These are phyloP conservation scores for Cyphomyrmex costatus DNA, from an alignment of 1,140 invertebrate genomes.

Conservation along the genomic window DNA sequence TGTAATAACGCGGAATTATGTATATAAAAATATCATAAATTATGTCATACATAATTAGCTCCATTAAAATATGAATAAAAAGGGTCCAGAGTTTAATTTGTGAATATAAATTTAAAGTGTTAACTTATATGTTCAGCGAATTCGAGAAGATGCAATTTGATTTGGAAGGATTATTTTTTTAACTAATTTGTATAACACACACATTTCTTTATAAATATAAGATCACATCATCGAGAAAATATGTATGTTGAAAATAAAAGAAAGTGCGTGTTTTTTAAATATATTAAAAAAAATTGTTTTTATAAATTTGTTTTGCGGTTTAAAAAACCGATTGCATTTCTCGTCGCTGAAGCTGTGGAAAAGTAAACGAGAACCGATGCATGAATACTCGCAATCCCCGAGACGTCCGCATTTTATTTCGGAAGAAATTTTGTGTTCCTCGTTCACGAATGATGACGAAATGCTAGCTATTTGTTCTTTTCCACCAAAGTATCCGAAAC, in stretches of 20 bases:
- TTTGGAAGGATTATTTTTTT: neutral
- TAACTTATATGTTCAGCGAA: neutral
- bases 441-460: neutral
- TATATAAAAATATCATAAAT: neutral
- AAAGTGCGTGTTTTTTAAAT: neutral
- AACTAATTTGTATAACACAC: neutral
- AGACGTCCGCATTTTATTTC: constrained; percentile 14
- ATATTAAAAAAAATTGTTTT: no score
- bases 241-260: neutral
- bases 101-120: neutral
- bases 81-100: neutral
- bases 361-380: constrained; percentile 5
- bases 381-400: constrained; percentile 4
- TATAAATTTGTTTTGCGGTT: neutral
- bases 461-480: constrained; percentile 39
- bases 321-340: constrained; percentile 16
- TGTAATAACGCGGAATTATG: neutral
- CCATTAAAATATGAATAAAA: neutral
- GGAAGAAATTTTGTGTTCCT: neutral
- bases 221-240: neutral
- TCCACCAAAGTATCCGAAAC: constrained; percentile 6
- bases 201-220: neutral
- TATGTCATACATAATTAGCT: neutral
- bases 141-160: neutral
- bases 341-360: neutral